Base-by-base conservation (phyloP, 53 echinoderm and acorn worm species). In the Crossaster papposus region DNA sequence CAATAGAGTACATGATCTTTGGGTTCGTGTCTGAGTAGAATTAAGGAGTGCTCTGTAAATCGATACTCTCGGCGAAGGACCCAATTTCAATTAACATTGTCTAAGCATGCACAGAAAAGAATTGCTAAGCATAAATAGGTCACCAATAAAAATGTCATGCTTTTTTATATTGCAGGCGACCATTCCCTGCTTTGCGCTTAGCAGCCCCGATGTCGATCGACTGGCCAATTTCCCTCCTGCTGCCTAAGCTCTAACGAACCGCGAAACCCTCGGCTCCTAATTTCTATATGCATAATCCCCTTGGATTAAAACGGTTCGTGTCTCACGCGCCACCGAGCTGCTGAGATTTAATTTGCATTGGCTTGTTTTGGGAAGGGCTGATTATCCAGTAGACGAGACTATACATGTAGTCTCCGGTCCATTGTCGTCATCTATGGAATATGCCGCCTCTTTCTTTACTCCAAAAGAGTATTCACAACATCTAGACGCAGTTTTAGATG, bases 301-400 rank as follows among this genome's bases (percentile, higher is more conserved):
- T 36, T 1, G 83, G 83, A 83, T 64, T 65, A 65, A 44, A 44
- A n/a, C 37, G 26, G 65, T 38, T 23, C 18, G 24, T 64, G 83
- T 83, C 38, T 83, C 70, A 83, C 65, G 83, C 65, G 38, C 83
- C 83, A 70, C 36, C 38, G 70, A 68, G 65, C 70, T 33, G 17
- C 68, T 50, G 31, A 83, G 83, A 83, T 83, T 83, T 83, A 50
- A 83, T 83, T 65, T 83, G 38, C 70, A 24, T 65, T 23, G 26
- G 68, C 65, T 30, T 38, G 70, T 70, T 83, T 83, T 78, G 17
- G 50, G 23, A 78, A 78, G 79, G 52, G 50, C 7, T 28, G 50
- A 71, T 71, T 71, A 71, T 34, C 33, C 31, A 68, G 75, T 35
- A 35, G 75, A 74, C 36, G 10, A n/a, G 24, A 24, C 68, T 68